Evolutionary conservation across 2,113 vertebrate species (phyloP).

Genomic region (Brachionichthys hirsutus): DNA sequence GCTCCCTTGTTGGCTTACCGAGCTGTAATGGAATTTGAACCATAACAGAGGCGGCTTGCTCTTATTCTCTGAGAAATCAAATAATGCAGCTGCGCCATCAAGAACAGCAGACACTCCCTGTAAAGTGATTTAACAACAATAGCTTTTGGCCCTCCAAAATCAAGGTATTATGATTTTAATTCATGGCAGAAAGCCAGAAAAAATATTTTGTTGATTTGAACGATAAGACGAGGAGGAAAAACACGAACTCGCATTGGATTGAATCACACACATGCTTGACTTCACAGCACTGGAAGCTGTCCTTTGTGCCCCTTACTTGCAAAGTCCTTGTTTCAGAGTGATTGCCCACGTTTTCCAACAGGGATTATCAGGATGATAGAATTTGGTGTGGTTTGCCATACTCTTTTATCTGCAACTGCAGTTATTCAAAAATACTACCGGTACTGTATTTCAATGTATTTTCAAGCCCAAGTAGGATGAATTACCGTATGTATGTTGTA

Average conservation of each 20-base stretch:
- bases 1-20: conserved; percentile 27
- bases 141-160: conserved; percentile 12
- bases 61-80: conserved; percentile 50
- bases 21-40: conserved; percentile 26
- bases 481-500: too few relatives aligned
- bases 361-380: conserved; percentile 51
- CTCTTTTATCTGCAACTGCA: background rate
- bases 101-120: conserved; percentile 57
- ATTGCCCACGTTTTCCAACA: conserved; percentile 62
- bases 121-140: conserved; percentile 17
- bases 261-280: conserved; percentile 34
- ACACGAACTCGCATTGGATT: conserved; percentile 11
- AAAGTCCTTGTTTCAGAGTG: conserved; percentile 38
- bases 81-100: conserved; percentile 62
- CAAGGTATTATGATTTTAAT: background rate
- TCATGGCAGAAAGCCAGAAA: background rate
- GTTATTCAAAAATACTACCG: background rate
- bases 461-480: too few relatives aligned
- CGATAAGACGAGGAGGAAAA: conserved; percentile 15
- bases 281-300: conserved; percentile 39
- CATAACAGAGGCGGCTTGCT: conserved; percentile 31
- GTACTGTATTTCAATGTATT: background rate
- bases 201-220: conserved; percentile 9
- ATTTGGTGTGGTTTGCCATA: conserved; percentile 2
- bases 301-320: conserved; percentile 44